Evolutionary conservation across 2,113 vertebrate species (phyloP), one percentile per base, ranked within the genome.

Genomic region (Corythoichthys haematopterus): DNA sequence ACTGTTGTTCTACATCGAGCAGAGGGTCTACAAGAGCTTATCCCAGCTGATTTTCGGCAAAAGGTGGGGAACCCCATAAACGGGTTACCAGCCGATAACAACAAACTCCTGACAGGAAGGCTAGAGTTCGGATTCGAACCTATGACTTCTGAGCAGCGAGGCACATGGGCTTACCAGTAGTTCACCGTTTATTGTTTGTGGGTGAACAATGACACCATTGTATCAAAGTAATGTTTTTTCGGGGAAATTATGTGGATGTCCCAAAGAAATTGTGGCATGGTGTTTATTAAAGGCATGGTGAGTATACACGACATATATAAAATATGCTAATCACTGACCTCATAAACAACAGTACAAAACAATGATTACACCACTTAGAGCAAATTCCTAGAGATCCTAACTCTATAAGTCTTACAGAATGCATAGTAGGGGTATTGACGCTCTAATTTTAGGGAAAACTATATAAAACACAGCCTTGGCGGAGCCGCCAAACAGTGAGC

Each of bases 401-500:
- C n/a, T 48, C 45, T 47, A 70, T 47, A 75, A 57, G 57, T 35
- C 68, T 37, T 50, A 13, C 11, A 28, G 38, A 20, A 61, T 76
- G 64, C 20, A 28, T 28, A 28, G 70, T 61, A 74, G 65, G 76
- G 64, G 65, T 62, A 55, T 77, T 43, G 62, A 53, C 43, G 74
- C 60, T 69, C 63, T 60, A 38, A 65, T 66, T 69, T 69, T 59
- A 65, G 68, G 53, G 66, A 51, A 63, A 56, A 40, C 38, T 4
- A 40, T 6, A 6, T 4, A 40, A 40, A 40, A 47, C 45, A 55
- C 38, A 55, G 35, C 36, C 58, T 48, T 81, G 74, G 81, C 80
- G 70, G 77, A 69, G 67, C 79, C 66, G 79, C 82, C 85, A 83
- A 67, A 58, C 65, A 48, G 40, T 12, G 71, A 75, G 65, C 57